These are phyloP conservation scores for Calosoma granatense DNA, from an alignment of 1,140 invertebrate species.

Conservation along the genomic window DNA sequence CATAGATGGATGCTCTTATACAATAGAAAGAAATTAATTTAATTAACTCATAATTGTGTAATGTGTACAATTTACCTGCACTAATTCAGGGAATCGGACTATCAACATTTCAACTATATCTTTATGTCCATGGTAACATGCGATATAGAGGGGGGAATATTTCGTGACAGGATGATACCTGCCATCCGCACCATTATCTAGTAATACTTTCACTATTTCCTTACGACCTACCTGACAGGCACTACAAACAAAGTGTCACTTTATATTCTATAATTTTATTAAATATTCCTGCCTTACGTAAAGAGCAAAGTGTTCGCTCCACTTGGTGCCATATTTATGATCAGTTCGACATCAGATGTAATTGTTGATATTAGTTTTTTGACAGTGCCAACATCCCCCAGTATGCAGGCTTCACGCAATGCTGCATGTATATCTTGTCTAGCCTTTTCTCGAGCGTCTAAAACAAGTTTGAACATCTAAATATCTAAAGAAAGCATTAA, in stretches of 20 bases:
- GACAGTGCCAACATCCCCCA: slow-evolving; percentile 54
- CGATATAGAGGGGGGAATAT: slow-evolving; percentile 87
- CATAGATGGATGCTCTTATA: no score
- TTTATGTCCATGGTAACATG: slow-evolving; percentile 74
- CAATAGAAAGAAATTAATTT: no score
- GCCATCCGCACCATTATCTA: slow-evolving; percentile 76
- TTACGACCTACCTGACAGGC: slow-evolving; percentile 73
- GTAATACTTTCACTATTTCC: slow-evolving; percentile 65
- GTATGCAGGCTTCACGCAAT: slow-evolving; percentile 58
- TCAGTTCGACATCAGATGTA: slow-evolving; percentile 52
- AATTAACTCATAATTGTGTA: no score
- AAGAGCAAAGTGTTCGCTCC: slow-evolving; percentile 80
- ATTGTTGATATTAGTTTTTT: slow-evolving; percentile 53
- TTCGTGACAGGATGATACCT: slow-evolving; percentile 78
- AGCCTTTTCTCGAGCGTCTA: slow-evolving; percentile 62
- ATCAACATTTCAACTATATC: slow-evolving; percentile 75
- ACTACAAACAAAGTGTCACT: slow-evolving; percentile 36
- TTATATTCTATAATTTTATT: slow-evolving; percentile 16
- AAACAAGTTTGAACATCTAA: no score
- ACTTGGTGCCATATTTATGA: slow-evolving; percentile 77
- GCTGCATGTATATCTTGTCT: slow-evolving; percentile 57
- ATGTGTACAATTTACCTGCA: no score
- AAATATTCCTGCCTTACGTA: no score
- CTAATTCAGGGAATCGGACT: slow-evolving; percentile 54
- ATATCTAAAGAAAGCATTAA: slow-evolving; percentile 16